These are phyloP conservation scores for Bruchidius siliquastri DNA, from an alignment of 2,888 invertebrate species.

Conservation along the genomic window DNA sequence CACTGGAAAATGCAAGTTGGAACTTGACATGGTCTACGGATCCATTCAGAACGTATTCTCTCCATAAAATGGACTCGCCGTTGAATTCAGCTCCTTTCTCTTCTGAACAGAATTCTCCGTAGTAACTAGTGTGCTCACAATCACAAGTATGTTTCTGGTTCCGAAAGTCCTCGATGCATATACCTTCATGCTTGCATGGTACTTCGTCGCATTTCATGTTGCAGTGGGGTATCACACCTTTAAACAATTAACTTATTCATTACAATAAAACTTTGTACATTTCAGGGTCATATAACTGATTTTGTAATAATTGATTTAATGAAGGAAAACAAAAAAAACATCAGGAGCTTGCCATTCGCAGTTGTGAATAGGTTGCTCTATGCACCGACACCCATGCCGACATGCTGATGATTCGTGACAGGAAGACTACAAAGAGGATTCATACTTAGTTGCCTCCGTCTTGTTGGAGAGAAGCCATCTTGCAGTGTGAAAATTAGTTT, in stretches of 20 bases:
- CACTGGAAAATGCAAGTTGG: slow-evolving; percentile 82
- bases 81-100: slow-evolving; percentile 85
- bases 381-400: too few relatives aligned
- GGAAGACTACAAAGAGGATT: too few relatives aligned
- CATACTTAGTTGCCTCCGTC: too few relatives aligned
- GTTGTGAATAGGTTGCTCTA: too few relatives aligned
- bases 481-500: too few relatives aligned
- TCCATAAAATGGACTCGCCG: slow-evolving; percentile 76
- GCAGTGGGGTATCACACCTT: slow-evolving; percentile 75
- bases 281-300: too few relatives aligned
- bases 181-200: slow-evolving; percentile 83
- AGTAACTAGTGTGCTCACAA: slow-evolving; percentile 85
- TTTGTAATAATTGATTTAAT: too few relatives aligned
- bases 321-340: too few relatives aligned
- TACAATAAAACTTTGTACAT: too few relatives aligned
- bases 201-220: slow-evolving; percentile 84
- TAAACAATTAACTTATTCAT: slow-evolving; percentile 28
- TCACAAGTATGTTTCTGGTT: slow-evolving; percentile 82
- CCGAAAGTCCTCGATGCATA: slow-evolving; percentile 84
- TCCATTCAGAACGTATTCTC: slow-evolving; percentile 69
- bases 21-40: slow-evolving; percentile 75
- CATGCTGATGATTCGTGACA: too few relatives aligned
- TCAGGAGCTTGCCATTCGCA: too few relatives aligned
- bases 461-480: too few relatives aligned
- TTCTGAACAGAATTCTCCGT: slow-evolving; percentile 82